Conservation (phyloP, 2,797 vertebrate species). For the Dendrocincla fuliginosa region DNA sequence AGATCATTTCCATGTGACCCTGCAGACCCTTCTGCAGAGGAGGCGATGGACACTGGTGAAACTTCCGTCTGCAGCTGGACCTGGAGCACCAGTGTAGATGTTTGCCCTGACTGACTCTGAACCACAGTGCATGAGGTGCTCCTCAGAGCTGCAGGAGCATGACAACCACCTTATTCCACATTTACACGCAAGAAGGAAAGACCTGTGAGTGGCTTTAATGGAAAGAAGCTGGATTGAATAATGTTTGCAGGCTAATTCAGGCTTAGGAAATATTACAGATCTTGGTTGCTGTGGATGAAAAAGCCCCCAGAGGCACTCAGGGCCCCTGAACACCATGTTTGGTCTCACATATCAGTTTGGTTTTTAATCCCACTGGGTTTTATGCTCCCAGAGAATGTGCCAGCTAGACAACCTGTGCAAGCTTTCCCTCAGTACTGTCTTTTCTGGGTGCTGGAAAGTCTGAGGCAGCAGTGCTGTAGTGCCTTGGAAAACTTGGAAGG, state of each 20-base stretch:
- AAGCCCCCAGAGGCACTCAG: background rate
- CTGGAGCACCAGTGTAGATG: accelerated
- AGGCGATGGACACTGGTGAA: background rate
- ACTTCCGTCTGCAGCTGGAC: background rate
- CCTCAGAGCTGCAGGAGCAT: background rate
- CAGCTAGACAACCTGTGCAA: background rate
- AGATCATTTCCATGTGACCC: background rate
- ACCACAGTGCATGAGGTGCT: background rate
- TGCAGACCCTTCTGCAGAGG: background rate
- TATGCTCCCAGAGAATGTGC: background rate
- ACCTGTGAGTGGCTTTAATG: background rate
- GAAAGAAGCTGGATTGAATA: background rate
- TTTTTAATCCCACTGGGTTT: background rate
- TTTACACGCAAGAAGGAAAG: background rate
- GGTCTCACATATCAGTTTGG: accelerated
- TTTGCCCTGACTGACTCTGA: background rate
- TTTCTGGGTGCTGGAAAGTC: background rate
- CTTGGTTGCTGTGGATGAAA: background rate
- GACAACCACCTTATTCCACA: accelerated
- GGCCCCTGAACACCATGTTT: background rate
- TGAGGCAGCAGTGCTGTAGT: background rate
- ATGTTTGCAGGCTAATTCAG: background rate
- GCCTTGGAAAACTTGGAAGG: background rate
- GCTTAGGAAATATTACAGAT: background rate
- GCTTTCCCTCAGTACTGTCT: background rate